A percentile compares a stretch with the other conserved stretches of the same genome.
Conservation (phyloP, 2,113 vertebrate species). For the Smithornis capensis region DNA sequence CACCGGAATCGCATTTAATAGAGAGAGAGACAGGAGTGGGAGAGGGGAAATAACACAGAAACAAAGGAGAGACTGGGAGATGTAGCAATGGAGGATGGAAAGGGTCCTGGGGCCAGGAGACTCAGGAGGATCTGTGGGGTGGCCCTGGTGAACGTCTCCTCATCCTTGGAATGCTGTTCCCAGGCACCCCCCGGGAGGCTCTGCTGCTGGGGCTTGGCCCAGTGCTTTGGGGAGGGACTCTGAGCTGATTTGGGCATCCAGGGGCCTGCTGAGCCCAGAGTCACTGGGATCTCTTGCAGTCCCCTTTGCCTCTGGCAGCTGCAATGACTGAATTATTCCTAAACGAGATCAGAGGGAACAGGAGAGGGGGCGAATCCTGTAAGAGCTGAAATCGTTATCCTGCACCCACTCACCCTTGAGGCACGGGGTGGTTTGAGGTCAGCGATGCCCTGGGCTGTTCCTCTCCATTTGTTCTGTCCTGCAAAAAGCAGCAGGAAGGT, state of each 20-base stretch:
- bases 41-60: conserved; percentile 12
- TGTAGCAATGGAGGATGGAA: neutral
- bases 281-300: neutral
- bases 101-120: neutral
- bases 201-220: neutral
- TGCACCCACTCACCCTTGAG: neutral
- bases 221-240: neutral
- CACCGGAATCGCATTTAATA: conserved; percentile 13
- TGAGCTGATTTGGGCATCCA: neutral
- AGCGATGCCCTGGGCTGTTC: neutral
- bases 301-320: neutral
- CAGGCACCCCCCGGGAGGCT: neutral
- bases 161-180: neutral
- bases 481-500: neutral
- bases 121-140: neutral
- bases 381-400: neutral
- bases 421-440: rapidly evolving
- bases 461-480: neutral
- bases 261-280: neutral
- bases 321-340: neutral
- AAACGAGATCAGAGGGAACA: neutral
- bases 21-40: neutral
- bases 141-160: neutral
- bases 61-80: neutral
- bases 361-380: neutral